phyloP scores from a whole-genome alignment of 2,888 invertebrate genomes.

The Diploptera punctata region DNA sequence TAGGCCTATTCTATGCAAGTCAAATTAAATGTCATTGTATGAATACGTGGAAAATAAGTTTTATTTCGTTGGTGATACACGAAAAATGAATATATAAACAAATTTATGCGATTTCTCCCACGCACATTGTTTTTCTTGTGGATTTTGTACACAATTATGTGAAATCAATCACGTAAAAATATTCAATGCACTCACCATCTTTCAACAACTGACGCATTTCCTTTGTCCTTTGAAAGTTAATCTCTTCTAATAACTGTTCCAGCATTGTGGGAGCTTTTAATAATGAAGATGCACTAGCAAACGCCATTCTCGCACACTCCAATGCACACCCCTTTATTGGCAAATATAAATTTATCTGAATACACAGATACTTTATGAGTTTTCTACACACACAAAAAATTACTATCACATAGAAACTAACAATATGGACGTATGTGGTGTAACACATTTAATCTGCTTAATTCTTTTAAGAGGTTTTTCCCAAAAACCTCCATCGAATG shows the following conservation, averaged over 20 bases:
- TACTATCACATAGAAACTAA: not conserved
- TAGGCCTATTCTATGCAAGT: too few species aligned
- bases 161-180: too few species aligned
- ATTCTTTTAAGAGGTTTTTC: not conserved
- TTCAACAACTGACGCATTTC: slow-evolving; percentile 88
- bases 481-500: not conserved
- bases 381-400: not conserved
- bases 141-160: too few species aligned
- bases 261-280: slow-evolving; percentile 71
- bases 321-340: too few species aligned
- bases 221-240: slow-evolving; percentile 90
- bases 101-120: too few species aligned
- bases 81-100: too few species aligned
- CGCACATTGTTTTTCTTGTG: too few species aligned
- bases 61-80: too few species aligned
- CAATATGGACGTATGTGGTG: not conserved
- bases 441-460: not conserved
- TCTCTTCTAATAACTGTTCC: slow-evolving; percentile 88
- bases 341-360: not conserved
- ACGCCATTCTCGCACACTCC: slow-evolving; percentile 41
- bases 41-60: too few species aligned
- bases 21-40: too few species aligned
- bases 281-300: slow-evolving; percentile 45
- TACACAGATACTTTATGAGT: not conserved
- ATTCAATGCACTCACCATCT: slow-evolving; percentile 73